Percentiles rank a stretch among this genome's conserved stretches.
Evolutionary conservation across 2,888 invertebrate species (phyloP).

Genomic region (Oasisia sp.): DNA sequence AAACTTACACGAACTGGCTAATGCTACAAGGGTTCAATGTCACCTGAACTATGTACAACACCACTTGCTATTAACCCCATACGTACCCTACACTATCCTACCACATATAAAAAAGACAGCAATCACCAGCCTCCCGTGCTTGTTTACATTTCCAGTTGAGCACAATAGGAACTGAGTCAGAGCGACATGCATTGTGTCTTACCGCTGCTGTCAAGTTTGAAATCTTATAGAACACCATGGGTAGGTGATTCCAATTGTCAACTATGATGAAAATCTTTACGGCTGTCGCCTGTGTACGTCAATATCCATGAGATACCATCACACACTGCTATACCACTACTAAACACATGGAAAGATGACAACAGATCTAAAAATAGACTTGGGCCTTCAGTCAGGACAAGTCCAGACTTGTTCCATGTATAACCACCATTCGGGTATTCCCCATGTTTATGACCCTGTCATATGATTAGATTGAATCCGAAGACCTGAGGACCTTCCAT

Average conservation of each 20-base stretch:
- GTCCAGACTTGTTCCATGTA: not conserved
- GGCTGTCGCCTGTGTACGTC: not conserved
- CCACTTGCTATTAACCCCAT: not conserved
- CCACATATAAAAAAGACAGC: not conserved
- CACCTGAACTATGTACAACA: not conserved
- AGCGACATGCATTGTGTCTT: not conserved
- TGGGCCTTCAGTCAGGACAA: not conserved
- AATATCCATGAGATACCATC: not conserved
- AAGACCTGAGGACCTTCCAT: not conserved
- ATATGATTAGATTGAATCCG: not conserved
- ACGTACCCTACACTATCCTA: not conserved
- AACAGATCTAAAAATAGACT: slow-evolving; percentile 6
- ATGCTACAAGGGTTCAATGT: not conserved
- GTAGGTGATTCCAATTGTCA: not conserved
- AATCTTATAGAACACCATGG: slow-evolving; percentile 12
- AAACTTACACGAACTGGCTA: not conserved
- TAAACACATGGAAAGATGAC: not conserved
- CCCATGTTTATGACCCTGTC: not conserved
- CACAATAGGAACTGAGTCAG: not conserved
- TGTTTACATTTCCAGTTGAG: not conserved
- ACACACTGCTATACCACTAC: not conserved
- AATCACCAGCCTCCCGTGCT: not conserved
- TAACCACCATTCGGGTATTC: not conserved
- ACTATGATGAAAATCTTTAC: not conserved
- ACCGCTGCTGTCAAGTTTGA: not conserved